Evolutionary conservation across 2,797 vertebrate species (phyloP), one percentile per base, ranked within the genome.

Genomic region (Allobates femoralis): DNA sequence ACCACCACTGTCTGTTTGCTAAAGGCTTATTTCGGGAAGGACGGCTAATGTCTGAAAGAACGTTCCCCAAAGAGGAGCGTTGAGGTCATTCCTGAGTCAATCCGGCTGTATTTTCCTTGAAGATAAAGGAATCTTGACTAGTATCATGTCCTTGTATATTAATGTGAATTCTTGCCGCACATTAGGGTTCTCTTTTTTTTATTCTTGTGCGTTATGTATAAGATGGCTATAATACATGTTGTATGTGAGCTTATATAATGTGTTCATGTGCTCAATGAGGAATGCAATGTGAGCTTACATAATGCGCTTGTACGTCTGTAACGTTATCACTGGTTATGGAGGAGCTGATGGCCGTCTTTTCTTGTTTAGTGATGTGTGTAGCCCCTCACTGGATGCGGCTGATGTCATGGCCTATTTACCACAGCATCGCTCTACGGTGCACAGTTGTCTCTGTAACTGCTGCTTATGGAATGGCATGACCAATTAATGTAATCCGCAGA

Each of bases 51-150:
- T 83, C 67, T 46, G 28, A 58, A 64, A 7, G 0, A 80, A 87
- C 86, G 7, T 85, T 89, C 74, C 62, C 41, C n/a, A 60, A 41
- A 75, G 66, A 82, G 86, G 32, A 89, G 79, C 79, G 69, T 81
- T 0, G 32, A 90, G 90, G 86, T 90, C 89, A 87, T 67, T 89
- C 79, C n/a, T 73, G 56, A 88, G 32, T 85, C 75, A 84, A 90
- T 89, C 87, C 90, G 89, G 79, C 84, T 77, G 46, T 11, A 12
- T 50, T 90, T 90, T 85, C 55, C 87, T 90, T 85, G 78, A 86
- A 89, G 89, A 77, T 76, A 87, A 77, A 11, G 80, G 55, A 88
- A 90, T 37, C 88, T 86, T 0, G 10, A 21, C 15, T 1, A 28
- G 12, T n/a, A 79, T 69, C 50, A 69, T 51, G 51, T 85, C 83